These are phyloP conservation scores for Thalassoma bifasciatum DNA, from an alignment of 2,113 vertebrate genomes.

Conservation along the genomic window DNA sequence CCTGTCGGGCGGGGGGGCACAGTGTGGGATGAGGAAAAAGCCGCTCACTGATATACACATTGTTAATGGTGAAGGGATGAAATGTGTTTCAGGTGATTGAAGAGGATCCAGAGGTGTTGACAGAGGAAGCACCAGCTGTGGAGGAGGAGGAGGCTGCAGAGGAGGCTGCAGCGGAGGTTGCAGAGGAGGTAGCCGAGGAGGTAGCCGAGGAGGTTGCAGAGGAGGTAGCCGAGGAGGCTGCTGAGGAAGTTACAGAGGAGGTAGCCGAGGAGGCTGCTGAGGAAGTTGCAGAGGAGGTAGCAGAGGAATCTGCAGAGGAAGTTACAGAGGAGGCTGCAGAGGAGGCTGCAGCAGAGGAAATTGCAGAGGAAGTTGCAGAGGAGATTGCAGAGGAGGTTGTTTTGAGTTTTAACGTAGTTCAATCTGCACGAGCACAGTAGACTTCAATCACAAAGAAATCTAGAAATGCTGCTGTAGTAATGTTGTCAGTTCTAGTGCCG, in stretches of 20 bases:
- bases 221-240: slow-evolving; percentile 37
- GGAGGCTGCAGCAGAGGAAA: too few species aligned
- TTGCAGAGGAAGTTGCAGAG: too few species aligned
- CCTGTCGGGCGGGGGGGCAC: too few species aligned
- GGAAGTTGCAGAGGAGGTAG: slow-evolving; percentile 59
- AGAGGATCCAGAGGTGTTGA: slow-evolving; percentile 74
- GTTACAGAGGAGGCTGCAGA: slow-evolving; percentile 44
- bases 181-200: slow-evolving; percentile 43
- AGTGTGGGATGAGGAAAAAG: too few species aligned
- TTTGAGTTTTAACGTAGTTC: too few species aligned
- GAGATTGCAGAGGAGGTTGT: slow-evolving; percentile 37
- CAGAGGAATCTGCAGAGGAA: slow-evolving; percentile 38
- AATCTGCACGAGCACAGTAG: too few species aligned
- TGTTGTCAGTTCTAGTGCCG: too few species aligned
- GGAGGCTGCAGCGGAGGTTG: slow-evolving; percentile 37
- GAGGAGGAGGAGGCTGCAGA: slow-evolving; percentile 56
- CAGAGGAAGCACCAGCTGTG: slow-evolving; percentile 49
- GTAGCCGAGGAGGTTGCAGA: too few species aligned
- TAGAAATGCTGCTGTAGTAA: too few species aligned
- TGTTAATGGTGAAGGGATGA: neutral
- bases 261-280: slow-evolving; percentile 63
- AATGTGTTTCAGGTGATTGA: slow-evolving; percentile 61
- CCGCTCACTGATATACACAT: too few species aligned
- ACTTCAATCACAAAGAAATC: too few species aligned
- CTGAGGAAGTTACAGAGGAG: slow-evolving; percentile 75